A percentile compares a stretch with the other conserved stretches of the same genome.
These are phyloP conservation scores for Callinectes sapidus DNA, from an alignment of 2,888 invertebrate species.

Conservation along the genomic window DNA sequence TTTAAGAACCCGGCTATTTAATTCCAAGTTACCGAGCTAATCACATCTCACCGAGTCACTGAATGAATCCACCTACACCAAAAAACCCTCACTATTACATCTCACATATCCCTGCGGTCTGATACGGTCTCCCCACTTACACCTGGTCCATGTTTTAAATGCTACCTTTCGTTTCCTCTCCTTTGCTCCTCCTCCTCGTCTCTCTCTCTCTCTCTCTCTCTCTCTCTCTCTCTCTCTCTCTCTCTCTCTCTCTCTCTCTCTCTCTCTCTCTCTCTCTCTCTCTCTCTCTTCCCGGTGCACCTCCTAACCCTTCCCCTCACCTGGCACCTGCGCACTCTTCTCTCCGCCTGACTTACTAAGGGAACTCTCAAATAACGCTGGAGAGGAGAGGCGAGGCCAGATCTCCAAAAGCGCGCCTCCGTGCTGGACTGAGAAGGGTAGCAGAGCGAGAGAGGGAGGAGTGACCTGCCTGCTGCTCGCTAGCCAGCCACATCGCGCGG, in stretches of 20 bases:
- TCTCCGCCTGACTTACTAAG: constrained; percentile 11
- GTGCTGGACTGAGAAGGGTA: not conserved
- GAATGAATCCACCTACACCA: not conserved
- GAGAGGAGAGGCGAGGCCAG: constrained; percentile 30
- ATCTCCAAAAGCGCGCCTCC: constrained; percentile 13
- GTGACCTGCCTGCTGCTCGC: not conserved
- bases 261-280: not conserved
- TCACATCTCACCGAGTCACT: not conserved
- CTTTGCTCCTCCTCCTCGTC: not conserved
- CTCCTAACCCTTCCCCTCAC: constrained; percentile 27
- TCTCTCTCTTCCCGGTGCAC: not conserved
- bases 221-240: not conserved
- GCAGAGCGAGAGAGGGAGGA: constrained; percentile 16
- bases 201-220: not conserved
- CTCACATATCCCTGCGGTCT: not conserved
- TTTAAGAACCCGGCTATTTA: constrained; percentile 4
- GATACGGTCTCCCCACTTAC: constrained; percentile 3
- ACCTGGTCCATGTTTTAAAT: constrained; percentile 12
- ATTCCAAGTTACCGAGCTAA: not conserved
- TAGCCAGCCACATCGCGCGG: not conserved
- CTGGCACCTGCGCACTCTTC: constrained; percentile 29
- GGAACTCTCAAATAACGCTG: constrained; percentile 27
- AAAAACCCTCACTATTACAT: not conserved
- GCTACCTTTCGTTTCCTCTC: not conserved
- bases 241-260: not conserved